These are phyloP conservation scores for Enteromius afrohamiltoni DNA, from an alignment of 2,797 vertebrate genomes.

Conservation along the genomic window DNA sequence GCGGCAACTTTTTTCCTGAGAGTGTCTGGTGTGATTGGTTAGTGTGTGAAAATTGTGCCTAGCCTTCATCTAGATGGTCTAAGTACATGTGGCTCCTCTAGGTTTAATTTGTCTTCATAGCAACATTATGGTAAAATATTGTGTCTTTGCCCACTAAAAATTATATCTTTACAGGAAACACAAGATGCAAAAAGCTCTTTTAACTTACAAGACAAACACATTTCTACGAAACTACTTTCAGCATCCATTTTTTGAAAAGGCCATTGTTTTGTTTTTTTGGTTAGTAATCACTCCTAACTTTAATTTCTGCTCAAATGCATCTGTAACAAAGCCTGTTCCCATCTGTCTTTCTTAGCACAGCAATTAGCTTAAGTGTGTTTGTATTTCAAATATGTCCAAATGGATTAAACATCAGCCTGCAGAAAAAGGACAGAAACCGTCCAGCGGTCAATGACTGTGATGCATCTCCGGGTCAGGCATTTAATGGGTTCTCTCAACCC, in stretches of 20 bases:
- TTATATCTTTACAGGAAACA: neutral
- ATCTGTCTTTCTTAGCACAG: constrained; percentile 45
- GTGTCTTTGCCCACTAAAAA: neutral
- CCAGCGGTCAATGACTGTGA: constrained; percentile 47
- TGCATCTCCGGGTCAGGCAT: constrained; percentile 48
- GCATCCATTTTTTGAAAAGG: neutral
- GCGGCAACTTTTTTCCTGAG: neutral
- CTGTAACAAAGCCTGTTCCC: neutral
- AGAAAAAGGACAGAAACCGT: constrained; percentile 41
- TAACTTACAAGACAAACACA: neutral
- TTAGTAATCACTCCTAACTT: neutral
- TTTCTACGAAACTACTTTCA: constrained; percentile 8
- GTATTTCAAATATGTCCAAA: constrained; percentile 49
- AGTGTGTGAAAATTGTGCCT: neutral
- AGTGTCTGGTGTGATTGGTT: neutral
- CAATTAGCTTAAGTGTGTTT: constrained; percentile 54
- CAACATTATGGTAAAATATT: neutral
- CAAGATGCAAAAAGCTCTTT: neutral
- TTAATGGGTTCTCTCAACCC: constrained; percentile 48
- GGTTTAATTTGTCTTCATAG: neutral
- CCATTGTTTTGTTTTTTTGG: neutral
- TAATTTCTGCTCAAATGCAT: constrained; percentile 26
- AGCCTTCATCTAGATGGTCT: neutral
- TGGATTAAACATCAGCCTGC: constrained; percentile 51
- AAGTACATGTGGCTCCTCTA: neutral